Percentiles rank a stretch among this genome's conserved stretches.
Evolutionary conservation across 2,888 invertebrate genomes (phyloP).

Genomic region (Drosophila atroscutellata): DNA sequence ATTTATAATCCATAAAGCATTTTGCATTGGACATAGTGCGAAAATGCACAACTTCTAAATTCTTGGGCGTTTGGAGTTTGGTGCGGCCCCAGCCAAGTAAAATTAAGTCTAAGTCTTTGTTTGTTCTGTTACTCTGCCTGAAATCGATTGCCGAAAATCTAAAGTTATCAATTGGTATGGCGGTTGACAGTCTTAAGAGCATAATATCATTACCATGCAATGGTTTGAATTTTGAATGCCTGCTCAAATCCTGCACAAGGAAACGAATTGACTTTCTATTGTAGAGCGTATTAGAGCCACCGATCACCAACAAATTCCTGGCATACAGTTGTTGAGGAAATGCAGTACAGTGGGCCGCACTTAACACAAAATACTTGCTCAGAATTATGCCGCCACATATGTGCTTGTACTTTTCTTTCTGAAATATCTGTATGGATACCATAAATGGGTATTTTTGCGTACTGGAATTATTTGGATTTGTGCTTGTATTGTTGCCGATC

Average conservation of each 20-base stretch:
- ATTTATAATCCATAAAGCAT: constrained; percentile 59
- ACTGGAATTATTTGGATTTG: background rate
- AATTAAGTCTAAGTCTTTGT: constrained; percentile 17
- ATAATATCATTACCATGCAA: constrained; percentile 78
- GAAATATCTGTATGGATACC: constrained; percentile 61
- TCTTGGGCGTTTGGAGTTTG: constrained; percentile 22
- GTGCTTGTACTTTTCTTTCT: constrained; percentile 51
- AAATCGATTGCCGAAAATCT: constrained; percentile 46
- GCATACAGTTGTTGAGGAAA: constrained; percentile 16
- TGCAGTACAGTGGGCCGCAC: constrained; percentile 81
- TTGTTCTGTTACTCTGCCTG: constrained; percentile 5
- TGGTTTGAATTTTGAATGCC: constrained; percentile 70
- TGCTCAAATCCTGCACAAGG: constrained; percentile 50
- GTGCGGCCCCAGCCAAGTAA: constrained; percentile 82
- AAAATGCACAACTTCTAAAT: constrained; percentile 70
- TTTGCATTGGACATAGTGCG: constrained; percentile 65
- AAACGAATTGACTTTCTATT: constrained; percentile 51
- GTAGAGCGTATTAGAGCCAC: constrained; percentile 55
- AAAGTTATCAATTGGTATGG: constrained; percentile 68
- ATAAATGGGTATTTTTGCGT: constrained; percentile 43
- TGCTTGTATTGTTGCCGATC: background rate
- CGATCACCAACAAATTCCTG: constrained; percentile 55
- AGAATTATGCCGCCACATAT: constrained; percentile 83
- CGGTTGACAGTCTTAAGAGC: constrained; percentile 62
- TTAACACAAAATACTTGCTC: constrained; percentile 73